Evolutionary conservation across 2,797 vertebrate genomes (phyloP), one percentile per base, ranked within the genome.

Genomic region (Setipinna tenuifilis): DNA sequence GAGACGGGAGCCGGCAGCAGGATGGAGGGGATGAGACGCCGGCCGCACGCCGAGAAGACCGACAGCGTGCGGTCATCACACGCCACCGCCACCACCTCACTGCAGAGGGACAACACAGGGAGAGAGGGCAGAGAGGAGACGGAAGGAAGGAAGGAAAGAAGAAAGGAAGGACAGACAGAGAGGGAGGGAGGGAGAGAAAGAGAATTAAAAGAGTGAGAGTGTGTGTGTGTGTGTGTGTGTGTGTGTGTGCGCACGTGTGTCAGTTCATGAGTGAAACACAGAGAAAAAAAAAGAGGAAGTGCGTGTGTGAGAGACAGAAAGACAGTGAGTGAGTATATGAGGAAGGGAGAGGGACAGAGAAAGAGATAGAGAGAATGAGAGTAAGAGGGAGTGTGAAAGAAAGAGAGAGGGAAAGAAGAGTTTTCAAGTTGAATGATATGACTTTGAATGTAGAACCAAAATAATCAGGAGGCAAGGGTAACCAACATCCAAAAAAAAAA

Each of bases 61-160:
- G 98, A 99, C 89, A 99, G 14, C 6, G 95, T 97, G 91, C 97
- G 91, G 94, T 99, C 98, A 88, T 98, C 97, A 85, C 97, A 98
- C 85, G 96, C 97, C 0, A 98, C 97, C 0, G 97, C 97, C 0
- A 99, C 94, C 84, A 99, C 92, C 0, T 99, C 97, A 85, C 98
- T 99, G 90, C 1, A 82, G 89, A 84, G 21, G 87, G 21, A 11
- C 21, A 23, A 62, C 16, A n/a, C 59, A 61, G 59, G 21, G 2
- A 65, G 14, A 59, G 35, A 41, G 35, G 5, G 35, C 61, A 62
- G 62, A 31, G 23, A 71, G 2, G 3, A 31, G 65, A 11, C 0
- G 25, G 62, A 28, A 25, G 25, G 65, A 68, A 12, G 28, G 25
- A 16, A 10, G 11, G 12, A 28, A 4, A 14, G 25, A 19, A 6